A percentile compares a stretch with the other conserved stretches of the same genome.
Conservation (phyloP, 2,113 vertebrate genomes). For the Butorides virescens region DNA sequence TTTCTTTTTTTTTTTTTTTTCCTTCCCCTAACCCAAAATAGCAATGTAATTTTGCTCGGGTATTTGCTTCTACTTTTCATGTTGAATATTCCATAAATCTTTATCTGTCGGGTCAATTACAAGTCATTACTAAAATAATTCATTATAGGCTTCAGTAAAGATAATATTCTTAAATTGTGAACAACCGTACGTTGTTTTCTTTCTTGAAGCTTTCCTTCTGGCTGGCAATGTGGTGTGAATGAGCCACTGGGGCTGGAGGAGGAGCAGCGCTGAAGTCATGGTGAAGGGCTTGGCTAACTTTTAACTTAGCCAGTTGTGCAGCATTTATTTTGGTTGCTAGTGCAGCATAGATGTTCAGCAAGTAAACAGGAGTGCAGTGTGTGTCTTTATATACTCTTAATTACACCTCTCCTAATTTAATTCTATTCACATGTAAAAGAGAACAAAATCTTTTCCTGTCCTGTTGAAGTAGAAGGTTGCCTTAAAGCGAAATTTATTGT, state of each 20-base stretch:
- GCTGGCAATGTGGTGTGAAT: not conserved
- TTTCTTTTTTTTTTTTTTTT: too few species aligned
- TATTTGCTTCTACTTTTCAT: not conserved
- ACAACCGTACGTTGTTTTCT: not conserved
- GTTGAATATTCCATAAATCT: slow-evolving; percentile 27
- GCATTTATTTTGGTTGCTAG: not conserved
- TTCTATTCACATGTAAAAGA: not conserved
- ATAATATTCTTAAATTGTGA: not conserved
- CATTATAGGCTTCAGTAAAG: not conserved
- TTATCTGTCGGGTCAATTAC: slow-evolving; percentile 2
- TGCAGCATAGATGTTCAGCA: not conserved
- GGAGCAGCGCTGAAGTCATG: not conserved
- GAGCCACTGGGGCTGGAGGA: not conserved
- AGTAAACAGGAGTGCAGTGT: not conserved
- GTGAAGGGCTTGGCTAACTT: not conserved
- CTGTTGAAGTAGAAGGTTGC: slow-evolving; percentile 16
- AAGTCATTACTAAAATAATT: slow-evolving; percentile 24
- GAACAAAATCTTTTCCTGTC: not conserved
- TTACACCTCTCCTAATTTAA: not conserved
- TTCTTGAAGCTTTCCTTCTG: not conserved
- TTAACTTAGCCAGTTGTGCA: not conserved
- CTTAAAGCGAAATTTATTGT: slow-evolving; percentile 47
- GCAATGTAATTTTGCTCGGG: slow-evolving; percentile 24
- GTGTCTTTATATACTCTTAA: not conserved
- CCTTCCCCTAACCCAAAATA: not conserved